These are phyloP conservation scores for Otis tarda DNA, from an alignment of 2,113 vertebrate genomes.

Conservation along the genomic window DNA sequence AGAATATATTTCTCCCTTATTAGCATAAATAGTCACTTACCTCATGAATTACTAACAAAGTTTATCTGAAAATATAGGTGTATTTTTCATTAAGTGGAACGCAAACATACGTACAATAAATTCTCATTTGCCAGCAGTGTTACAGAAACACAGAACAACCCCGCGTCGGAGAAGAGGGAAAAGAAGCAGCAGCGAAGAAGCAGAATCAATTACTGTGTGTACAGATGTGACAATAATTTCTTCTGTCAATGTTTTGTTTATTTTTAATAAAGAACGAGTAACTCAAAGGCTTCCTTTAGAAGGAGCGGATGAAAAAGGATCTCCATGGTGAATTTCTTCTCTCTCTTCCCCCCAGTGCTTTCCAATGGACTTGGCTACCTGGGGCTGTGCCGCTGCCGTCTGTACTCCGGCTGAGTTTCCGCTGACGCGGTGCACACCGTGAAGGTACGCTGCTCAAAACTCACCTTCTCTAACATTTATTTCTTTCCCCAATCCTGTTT, in stretches of 20 bases:
- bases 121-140: slow-evolving; percentile 66
- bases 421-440: background rate
- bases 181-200: background rate
- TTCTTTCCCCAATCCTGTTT: background rate
- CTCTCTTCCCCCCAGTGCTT: background rate
- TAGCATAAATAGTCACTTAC: slow-evolving; percentile 86
- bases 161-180: background rate
- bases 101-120: slow-evolving; percentile 81
- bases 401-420: background rate
- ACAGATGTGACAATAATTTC: slow-evolving; percentile 9
- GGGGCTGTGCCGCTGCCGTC: background rate
- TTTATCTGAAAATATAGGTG: slow-evolving; percentile 82
- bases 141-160: slow-evolving; percentile 35
- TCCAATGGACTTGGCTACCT: background rate
- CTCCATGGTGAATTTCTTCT: background rate
- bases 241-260: slow-evolving; percentile 40
- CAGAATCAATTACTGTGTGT: background rate
- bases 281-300: slow-evolving; percentile 11
- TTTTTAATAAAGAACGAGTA: slow-evolving; percentile 55
- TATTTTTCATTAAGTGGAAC: slow-evolving; percentile 82
- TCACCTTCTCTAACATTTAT: background rate
- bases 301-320: background rate
- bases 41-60: slow-evolving; percentile 87
- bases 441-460: background rate
- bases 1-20: slow-evolving; percentile 84